Base-by-base conservation (phyloP, 2,888 invertebrate species). In the Heliconius ismenius region DNA sequence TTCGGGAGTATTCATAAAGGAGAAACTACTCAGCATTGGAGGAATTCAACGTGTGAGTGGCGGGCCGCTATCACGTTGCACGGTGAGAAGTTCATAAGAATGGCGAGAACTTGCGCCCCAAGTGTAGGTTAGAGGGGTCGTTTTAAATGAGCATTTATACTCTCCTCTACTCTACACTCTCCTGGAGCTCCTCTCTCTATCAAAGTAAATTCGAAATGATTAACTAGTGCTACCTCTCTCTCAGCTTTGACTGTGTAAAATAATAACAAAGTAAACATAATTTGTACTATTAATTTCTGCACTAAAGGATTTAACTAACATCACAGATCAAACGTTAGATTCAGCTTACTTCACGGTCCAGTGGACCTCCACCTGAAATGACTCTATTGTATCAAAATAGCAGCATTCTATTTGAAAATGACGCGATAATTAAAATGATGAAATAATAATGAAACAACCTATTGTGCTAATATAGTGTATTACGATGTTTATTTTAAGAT, bases 271-370 rank as follows among this genome's bases (percentile, higher is more conserved):
- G 10, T n/a, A 32, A 21, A 32, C 21, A 21, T 21, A 10, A 11
- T 28, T 36, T n/a, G 21, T 63, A 69, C 21, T 58, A 58, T 13
- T n/a, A 70, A 70, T 36, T 54, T 70, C 69, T 54, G 69, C 70
- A 70, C 69, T 49, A 64, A 64, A 76, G 36, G 10, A 54, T n/a
- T 58, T 70, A 18, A 36, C 65, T 32, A 60, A 54, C 64, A 70
- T 36, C 65, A 76, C 70, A 76, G 76, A 76, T 76, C 76, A 76
- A 76, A 76, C 64, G 72, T 67, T 76, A 64, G 39, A 36, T 60
- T 43, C 67, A 68, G 54, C 21, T 62, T 24, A 32, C 36, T 65
- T 73, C n/a, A 73, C 73, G 24, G 65, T 26, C 73, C 60, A 60
- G 43, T 67, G 62, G 54, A 70, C 63, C 54, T 54, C 54, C 21